Evolutionary conservation across 2,888 invertebrate species (phyloP), one percentile per base, ranked within the genome.

Genomic region (Aspidiotus destructor): DNA sequence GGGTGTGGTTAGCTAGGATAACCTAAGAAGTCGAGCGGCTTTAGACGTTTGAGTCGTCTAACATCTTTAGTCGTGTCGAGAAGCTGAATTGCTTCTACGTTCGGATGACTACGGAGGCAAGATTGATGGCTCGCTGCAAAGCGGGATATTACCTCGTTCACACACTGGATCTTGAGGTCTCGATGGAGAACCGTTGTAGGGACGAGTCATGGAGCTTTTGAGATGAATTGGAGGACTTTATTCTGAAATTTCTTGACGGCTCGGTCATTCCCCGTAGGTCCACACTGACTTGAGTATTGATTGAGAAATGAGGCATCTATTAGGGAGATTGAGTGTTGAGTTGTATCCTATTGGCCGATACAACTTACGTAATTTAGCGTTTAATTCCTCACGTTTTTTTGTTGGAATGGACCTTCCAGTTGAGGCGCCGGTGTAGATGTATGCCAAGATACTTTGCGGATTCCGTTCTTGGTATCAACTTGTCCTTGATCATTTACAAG

Each of bases 401-500:
- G n/a, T 62, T 64, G 41, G 68, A 41, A 52, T 68, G 60, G n/a
- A n/a, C 28, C 40, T 41, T 55, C 64, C 65, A 69, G 17, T 28
- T 67, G 5, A 67, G 57, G 13, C 60, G 57, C 1, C 92, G 72
- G 92, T 92, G 70, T 93, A 93, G 77, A 92, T 79, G 77, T 93
- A 94, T 82, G 93, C 94, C 70, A 94, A 84, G 69, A 93, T 89
- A 71, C 93, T 92, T 80, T 93, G 92, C 85, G 93, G 88, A 41
- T 91, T 89, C 15, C 94, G 94, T 74, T 94, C 79, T 52, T 91
- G 89, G 78, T 94, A 93, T 75, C 93, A 91, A 79, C 94, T 94
- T 75, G 92, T n/a, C n/a, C n/a, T 89, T 71, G 93, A 90, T 57
- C 81, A 81, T 73, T 41, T 61, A 61, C 42, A 41, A 9, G 62